phyloP scores from a whole-genome alignment of 2,797 vertebrate genomes.

The Coranthus polyacanthus region DNA sequence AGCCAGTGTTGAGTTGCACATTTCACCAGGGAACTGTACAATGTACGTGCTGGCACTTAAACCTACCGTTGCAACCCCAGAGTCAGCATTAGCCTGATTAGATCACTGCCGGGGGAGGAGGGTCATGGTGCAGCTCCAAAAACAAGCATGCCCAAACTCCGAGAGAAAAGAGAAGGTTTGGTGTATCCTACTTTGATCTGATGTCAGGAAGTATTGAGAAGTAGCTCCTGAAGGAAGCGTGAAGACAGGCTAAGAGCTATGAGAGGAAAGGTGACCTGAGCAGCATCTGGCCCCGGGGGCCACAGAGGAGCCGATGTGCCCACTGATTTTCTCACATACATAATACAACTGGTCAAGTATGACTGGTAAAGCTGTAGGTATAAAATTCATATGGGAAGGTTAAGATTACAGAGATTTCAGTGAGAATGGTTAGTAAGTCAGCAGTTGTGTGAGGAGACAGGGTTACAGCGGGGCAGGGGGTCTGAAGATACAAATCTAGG shows the following conservation, averaged over 20 bases:
- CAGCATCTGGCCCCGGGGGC: conserved; percentile 31
- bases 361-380: conserved; percentile 20
- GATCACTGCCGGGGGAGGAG: conserved; percentile 50
- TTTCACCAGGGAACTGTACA: conserved; percentile 40
- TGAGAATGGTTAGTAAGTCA: conserved; percentile 12
- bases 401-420: conserved; percentile 26
- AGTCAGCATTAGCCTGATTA: conserved; percentile 63
- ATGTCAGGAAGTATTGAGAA: conserved; percentile 62
- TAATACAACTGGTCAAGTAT: conserved; percentile 28
- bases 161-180: conserved; percentile 36
- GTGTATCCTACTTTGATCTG: conserved; percentile 68
- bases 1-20: conserved; percentile 59
- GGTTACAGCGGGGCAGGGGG: background rate
- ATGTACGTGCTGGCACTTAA: conserved; percentile 31
- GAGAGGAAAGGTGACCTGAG: conserved; percentile 54
- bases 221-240: conserved; percentile 50
- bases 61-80: conserved; percentile 30
- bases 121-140: conserved; percentile 43
- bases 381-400: conserved; percentile 30
- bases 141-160: conserved; percentile 50
- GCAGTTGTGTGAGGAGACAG: conserved; percentile 3
- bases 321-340: conserved; percentile 27
- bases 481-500: conserved; percentile 48
- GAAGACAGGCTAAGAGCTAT: conserved; percentile 52
- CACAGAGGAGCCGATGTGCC: conserved; percentile 31